phyloP scores from a whole-genome alignment of 2,888 invertebrate species.

The Drosophila villosipedis region DNA sequence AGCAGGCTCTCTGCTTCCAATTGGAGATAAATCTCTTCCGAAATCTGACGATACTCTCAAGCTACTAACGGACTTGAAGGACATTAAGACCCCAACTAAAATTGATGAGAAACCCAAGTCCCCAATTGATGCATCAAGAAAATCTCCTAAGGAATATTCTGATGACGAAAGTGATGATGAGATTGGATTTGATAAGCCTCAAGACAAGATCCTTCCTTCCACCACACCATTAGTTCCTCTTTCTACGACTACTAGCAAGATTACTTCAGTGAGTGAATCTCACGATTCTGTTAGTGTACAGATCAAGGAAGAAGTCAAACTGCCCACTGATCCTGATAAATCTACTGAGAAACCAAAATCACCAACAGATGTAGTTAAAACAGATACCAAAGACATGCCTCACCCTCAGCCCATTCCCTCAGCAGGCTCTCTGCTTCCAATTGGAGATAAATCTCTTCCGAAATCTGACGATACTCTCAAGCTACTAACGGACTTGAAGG shows the following conservation, averaged over 20 bases:
- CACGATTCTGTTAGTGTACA: not conserved
- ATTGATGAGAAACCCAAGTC: conserved; percentile 12
- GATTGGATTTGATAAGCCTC: conserved; percentile 5
- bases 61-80: not conserved
- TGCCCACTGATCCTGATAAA: not conserved
- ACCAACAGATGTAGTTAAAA: not conserved
- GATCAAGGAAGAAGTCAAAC: not conserved
- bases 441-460: not conserved
- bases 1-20: too few species aligned
- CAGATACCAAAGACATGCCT: too few species aligned
- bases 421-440: not conserved
- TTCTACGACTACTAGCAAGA: not conserved
- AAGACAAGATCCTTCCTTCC: not conserved
- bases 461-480: not conserved
- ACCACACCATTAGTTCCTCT: not conserved
- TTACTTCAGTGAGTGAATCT: conserved; percentile 3
- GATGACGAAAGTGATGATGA: conserved; percentile 21
- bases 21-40: not conserved
- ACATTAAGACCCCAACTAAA: not conserved
- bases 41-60: not conserved
- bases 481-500: not conserved
- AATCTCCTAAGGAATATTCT: conserved; percentile 4
- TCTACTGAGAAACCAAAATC: not conserved
- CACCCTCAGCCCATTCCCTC: not conserved
- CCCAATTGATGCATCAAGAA: not conserved